Evolutionary conservation across 2,113 vertebrate genomes (phyloP), one percentile per base, ranked within the genome.

Genomic region (Corythornis madagascariensis): DNA sequence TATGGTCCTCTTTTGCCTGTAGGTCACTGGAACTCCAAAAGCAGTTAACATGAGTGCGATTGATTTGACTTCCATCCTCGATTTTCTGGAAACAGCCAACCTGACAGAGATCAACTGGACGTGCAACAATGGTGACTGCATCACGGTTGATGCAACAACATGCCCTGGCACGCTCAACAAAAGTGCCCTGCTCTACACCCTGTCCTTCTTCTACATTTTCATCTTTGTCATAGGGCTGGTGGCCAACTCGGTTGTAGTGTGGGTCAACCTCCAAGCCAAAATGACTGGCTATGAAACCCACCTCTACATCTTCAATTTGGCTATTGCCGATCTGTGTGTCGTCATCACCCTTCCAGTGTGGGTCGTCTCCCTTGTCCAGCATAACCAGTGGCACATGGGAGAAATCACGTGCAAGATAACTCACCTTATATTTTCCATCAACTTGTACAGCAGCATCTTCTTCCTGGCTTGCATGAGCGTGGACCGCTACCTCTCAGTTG

Each of bases 401-500:
- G 98, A 98, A 83, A 96, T 98, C 86, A 97, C 98, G 0, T 99
- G 99, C 96, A 99, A 99, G 95, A 83, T 98, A 90, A 98, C 98
- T 1, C 99, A 99, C 94, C 97, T 99, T 77, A 96, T 99, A 80
- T 99, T 99, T 96, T 98, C 98, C 90, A 98, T 99, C 96, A 99
- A 99, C 97, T 97, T 99, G 43, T 99, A 98, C 22, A 84, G 98
- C 89, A 99, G 99, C 96, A 99, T 99, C 97, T 99, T 99, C 96
- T 99, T 99, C 96, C 97, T 99, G 55, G 95, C 98, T 0, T 99
- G 98, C 96, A 99, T 99, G 99, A 99, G 99, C 2, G 97, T 99
- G 87, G 99, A 99, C 96, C 98, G 99, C 69, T 99, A 99, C 92
- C 97, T 99, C 38, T 98, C 98, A 0, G 93, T 99, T 29, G 97